These are phyloP conservation scores for Pterocles gutturalis DNA, from an alignment of 2,113 vertebrate species.

Conservation along the genomic window DNA sequence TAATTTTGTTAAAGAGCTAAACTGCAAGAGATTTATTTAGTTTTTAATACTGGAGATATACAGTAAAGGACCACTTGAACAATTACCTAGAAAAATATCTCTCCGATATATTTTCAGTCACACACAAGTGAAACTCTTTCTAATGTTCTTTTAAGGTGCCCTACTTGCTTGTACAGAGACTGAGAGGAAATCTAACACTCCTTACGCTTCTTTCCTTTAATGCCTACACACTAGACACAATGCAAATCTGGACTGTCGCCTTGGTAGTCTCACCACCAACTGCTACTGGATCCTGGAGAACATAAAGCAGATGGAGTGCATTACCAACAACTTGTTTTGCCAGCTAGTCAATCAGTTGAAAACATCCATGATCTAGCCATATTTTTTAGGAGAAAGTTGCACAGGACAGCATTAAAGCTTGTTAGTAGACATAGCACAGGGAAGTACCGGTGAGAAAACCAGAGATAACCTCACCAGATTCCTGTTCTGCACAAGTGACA, in stretches of 20 bases:
- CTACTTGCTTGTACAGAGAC: not conserved
- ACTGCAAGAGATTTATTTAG: not conserved
- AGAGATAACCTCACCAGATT: not conserved
- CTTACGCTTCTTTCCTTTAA: not conserved
- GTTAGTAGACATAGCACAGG: not conserved
- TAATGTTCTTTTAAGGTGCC: not conserved
- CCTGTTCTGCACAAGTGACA: not conserved
- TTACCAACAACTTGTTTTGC: slow-evolving; percentile 37
- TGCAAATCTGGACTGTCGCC: slow-evolving; percentile 35
- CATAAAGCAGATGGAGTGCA: slow-evolving; percentile 54
- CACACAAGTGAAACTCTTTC: not conserved
- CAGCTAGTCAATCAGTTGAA: slow-evolving; percentile 47
- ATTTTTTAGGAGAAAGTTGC: not conserved
- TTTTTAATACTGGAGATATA: not conserved
- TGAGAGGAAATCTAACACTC: not conserved
- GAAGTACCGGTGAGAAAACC: not conserved
- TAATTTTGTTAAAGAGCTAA: not conserved
- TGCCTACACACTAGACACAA: slow-evolving; percentile 47
- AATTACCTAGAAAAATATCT: slow-evolving; percentile 10
- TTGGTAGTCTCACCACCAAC: slow-evolving; percentile 30
- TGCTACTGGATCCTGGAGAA: slow-evolving; percentile 55
- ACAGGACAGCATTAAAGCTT: not conserved
- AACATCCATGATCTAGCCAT: not conserved
- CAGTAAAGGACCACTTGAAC: not conserved
- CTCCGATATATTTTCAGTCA: not conserved